Conservation (phyloP, 2,888 invertebrate genomes). For the Catocala nupta region DNA sequence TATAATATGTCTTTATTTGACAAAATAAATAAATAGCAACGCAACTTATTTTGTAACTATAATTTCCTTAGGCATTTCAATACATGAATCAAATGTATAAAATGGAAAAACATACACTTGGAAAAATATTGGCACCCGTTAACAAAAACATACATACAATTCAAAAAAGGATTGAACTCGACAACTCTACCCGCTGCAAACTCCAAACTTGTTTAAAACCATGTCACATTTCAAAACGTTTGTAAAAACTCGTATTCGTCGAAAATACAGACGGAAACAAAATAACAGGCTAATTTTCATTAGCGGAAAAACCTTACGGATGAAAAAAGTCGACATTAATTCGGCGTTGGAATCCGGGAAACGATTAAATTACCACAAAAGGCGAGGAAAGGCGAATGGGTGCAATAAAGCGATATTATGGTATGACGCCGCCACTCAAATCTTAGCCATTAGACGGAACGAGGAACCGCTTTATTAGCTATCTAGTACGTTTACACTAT, state of each 20-base stretch:
- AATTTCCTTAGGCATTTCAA: no score
- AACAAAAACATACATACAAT: background rate
- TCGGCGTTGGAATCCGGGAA: constrained; percentile 58
- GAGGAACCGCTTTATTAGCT: constrained; percentile 36
- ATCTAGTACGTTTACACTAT: constrained; percentile 33
- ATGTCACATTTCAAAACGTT: constrained; percentile 17
- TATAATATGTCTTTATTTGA: no score
- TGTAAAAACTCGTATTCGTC: constrained; percentile 11
- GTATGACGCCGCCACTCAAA: constrained; percentile 72
- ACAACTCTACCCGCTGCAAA: background rate
- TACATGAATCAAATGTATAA: no score
- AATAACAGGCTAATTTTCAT: constrained; percentile 61
- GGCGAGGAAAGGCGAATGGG: constrained; percentile 66
- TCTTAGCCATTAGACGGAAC: constrained; percentile 64
- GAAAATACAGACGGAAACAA: constrained; percentile 40
- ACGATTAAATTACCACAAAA: constrained; percentile 80
- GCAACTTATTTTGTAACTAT: no score
- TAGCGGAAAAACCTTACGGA: constrained; percentile 46
- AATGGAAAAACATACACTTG: no score
- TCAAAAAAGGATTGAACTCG: no score
- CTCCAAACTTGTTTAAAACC: constrained; percentile 13
- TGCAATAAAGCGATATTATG: constrained; percentile 67
- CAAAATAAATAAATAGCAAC: no score
- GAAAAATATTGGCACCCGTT: no score
- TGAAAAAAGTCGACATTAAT: constrained; percentile 59